Conservation (phyloP, 1,140 invertebrate genomes). For the Frieseomelitta varia region DNA sequence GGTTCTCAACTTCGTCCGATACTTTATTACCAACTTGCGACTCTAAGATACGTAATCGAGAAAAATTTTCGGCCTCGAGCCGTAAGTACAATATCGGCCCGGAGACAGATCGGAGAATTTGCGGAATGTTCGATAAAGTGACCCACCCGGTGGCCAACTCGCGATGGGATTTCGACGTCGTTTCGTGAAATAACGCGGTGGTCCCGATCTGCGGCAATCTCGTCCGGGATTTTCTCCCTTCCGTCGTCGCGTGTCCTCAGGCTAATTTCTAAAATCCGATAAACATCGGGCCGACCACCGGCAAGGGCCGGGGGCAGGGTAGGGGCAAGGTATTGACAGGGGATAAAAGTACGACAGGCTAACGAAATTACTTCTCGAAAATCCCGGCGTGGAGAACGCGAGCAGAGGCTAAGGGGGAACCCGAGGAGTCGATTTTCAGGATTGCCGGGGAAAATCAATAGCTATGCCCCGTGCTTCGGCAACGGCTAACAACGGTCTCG, state of each 20-base stretch:
- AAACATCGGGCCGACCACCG: slow-evolving; percentile 23
- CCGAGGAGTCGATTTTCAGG: slow-evolving; percentile 48
- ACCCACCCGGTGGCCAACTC: not conserved
- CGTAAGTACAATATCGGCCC: not conserved
- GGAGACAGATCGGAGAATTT: not conserved
- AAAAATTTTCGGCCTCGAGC: not conserved
- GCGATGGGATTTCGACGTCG: not conserved
- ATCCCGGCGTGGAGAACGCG: slow-evolving; percentile 31
- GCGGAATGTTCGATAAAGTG: not conserved
- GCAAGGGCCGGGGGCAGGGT: not conserved
- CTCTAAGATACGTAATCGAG: not conserved
- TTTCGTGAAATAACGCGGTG: not conserved
- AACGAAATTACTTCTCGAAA: slow-evolving; percentile 57
- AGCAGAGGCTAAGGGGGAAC: not conserved
- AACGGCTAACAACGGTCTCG: slow-evolving; percentile 33
- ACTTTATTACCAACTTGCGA: not conserved
- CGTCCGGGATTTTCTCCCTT: not conserved
- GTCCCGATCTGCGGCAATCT: not conserved
- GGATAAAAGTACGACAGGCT: slow-evolving; percentile 23
- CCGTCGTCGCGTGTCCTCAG: slow-evolving; percentile 31
- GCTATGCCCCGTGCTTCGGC: slow-evolving; percentile 25
- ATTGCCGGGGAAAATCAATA: slow-evolving; percentile 53
- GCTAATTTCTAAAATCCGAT: slow-evolving; percentile 49
- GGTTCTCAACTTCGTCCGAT: not conserved
- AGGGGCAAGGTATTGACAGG: slow-evolving; percentile 15